phyloP scores from a whole-genome alignment of 2,797 vertebrate genomes.

The Staurois parvus region DNA sequence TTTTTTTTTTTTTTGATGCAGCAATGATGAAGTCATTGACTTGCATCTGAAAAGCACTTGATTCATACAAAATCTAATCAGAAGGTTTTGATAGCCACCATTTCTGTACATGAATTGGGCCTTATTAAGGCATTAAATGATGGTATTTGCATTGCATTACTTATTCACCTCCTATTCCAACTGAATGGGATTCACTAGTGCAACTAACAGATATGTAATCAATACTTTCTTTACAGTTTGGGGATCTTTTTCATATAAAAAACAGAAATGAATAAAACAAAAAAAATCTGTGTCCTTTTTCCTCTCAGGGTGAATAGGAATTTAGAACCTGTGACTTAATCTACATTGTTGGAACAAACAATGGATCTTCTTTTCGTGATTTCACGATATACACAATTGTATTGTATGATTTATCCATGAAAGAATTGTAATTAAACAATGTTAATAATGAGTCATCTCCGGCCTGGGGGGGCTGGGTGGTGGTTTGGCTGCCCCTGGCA shows the following conservation, averaged over 20 bases:
- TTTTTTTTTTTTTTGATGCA: not conserved
- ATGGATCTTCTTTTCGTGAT: constrained; percentile 38
- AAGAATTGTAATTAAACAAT: not conserved
- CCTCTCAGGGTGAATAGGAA: constrained; percentile 73
- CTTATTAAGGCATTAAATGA: not conserved
- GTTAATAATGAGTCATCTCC: not conserved
- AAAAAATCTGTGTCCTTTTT: constrained; percentile 50
- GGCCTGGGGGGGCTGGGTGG: not conserved
- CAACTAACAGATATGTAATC: constrained; percentile 6
- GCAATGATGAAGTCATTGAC: too few relatives aligned
- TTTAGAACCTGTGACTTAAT: constrained; percentile 51
- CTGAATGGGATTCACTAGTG: not conserved
- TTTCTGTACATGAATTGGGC: not conserved
- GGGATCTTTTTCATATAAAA: constrained; percentile 56
- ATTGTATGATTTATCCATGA: constrained; percentile 32
- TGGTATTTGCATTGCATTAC: not conserved
- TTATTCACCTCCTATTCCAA: too few relatives aligned
- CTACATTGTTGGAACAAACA: constrained; percentile 10
- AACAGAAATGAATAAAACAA: not conserved
- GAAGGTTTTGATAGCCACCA: not conserved
- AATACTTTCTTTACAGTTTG: not conserved
- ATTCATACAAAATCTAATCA: too few relatives aligned
- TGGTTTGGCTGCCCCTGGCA: not conserved
- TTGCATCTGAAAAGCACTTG: too few relatives aligned
- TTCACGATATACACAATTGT: constrained; percentile 51